Conservation (phyloP, 2,797 vertebrate genomes). For the Anableps anableps region DNA sequence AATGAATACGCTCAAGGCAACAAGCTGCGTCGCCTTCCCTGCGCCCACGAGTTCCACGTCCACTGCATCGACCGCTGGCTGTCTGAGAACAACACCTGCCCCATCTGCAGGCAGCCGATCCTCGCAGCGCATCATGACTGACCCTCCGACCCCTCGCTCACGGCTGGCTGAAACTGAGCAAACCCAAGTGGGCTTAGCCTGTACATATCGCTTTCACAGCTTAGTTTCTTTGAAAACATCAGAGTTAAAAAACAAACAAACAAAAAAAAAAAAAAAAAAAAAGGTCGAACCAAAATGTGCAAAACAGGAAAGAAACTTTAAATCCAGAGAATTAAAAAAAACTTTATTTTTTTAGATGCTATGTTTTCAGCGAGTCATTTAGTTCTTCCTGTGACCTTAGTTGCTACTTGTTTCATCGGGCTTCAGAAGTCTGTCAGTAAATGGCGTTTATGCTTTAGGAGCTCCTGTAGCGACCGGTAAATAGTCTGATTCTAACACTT, state of each 20-base stretch:
- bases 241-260: conserved; percentile 61
- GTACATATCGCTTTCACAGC: conserved; percentile 83
- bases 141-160: conserved; percentile 58
- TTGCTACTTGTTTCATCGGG: conserved; percentile 55
- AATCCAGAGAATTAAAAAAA: conserved; percentile 84
- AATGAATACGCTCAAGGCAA: conserved; percentile 94
- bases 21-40: conserved; percentile 93
- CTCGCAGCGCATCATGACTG: conserved; percentile 84
- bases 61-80: conserved; percentile 98
- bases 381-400: conserved; percentile 56
- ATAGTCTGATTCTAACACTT: conserved; percentile 63
- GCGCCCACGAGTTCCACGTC: conserved; percentile 94
- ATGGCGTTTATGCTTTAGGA: conserved; percentile 70
- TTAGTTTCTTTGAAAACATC: conserved; percentile 72
- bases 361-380: conserved; percentile 67
- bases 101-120: conserved; percentile 93
- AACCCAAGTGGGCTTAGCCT: conserved; percentile 71
- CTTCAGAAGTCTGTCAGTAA: conserved; percentile 65
- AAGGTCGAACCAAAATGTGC: conserved; percentile 78
- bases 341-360: conserved; percentile 87
- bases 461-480: conserved; percentile 70
- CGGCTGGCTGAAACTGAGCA: conserved; percentile 67
- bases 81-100: conserved; percentile 96
- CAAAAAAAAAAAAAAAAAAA: conserved; percentile 35
- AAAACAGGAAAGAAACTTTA: conserved; percentile 65